These are phyloP conservation scores for Parotocinclus haroldoi DNA, from an alignment of 2,797 vertebrate species.

Conservation along the genomic window DNA sequence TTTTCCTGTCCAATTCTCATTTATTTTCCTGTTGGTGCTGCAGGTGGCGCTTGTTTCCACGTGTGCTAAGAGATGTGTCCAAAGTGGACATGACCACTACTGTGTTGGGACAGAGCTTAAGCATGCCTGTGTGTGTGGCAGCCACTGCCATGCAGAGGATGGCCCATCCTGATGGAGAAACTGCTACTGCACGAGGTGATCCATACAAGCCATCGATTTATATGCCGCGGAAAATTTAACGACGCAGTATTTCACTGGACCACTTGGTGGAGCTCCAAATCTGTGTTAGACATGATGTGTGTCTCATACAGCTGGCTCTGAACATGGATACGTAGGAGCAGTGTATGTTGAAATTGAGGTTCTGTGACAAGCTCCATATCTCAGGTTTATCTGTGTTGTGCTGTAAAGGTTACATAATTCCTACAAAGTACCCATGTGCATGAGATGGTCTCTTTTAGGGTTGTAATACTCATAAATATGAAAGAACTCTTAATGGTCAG, in stretches of 20 bases:
- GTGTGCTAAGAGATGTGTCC: slow-evolving; percentile 84
- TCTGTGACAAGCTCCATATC: background rate
- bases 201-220: background rate
- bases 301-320: too few relatives aligned
- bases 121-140: slow-evolving; percentile 83
- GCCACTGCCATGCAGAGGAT: slow-evolving; percentile 93
- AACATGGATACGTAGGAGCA: too few relatives aligned
- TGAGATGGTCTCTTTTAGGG: too few relatives aligned
- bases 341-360: background rate
- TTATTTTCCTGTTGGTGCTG: background rate
- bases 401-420: slow-evolving; percentile 2
- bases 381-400: background rate
- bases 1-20: too few relatives aligned
- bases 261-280: slow-evolving; percentile 35
- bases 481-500: too few relatives aligned
- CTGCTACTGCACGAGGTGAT: slow-evolving; percentile 82
- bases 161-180: slow-evolving; percentile 88
- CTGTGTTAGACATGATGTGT: background rate
- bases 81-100: slow-evolving; percentile 75
- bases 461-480: too few relatives aligned
- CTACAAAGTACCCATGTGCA: too few relatives aligned
- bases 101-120: slow-evolving; percentile 79
- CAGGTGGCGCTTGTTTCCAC: slow-evolving; percentile 85
- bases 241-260: slow-evolving; percentile 24
- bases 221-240: background rate